phyloP scores from a whole-genome alignment of 1,140 invertebrate genomes.

The Anastrepha obliqua region DNA sequence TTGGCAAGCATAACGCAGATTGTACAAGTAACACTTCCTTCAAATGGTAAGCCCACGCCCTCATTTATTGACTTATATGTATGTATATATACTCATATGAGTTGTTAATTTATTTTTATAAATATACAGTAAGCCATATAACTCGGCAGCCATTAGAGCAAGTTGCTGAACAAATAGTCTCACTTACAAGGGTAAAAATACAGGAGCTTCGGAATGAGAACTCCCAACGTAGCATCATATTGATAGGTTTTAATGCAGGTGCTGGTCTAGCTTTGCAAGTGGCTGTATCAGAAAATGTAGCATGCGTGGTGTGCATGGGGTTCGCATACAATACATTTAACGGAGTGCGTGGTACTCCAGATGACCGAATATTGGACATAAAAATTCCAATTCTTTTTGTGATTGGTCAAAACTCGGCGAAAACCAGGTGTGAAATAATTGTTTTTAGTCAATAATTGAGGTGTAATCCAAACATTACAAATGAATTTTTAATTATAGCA shows the following conservation, averaged over 20 bases:
- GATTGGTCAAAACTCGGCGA: constrained; percentile 84
- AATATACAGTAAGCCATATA: constrained; percentile 67
- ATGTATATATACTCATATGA: neutral
- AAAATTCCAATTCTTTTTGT: constrained; percentile 87
- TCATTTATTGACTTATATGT: neutral
- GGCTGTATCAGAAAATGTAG: constrained; percentile 80
- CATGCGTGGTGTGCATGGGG: constrained; percentile 86
- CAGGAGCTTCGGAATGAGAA: constrained; percentile 82
- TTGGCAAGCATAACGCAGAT: constrained; percentile 83
- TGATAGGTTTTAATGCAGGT: constrained; percentile 86
- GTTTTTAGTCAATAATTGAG: too few relatives aligned
- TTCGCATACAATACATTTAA: constrained; percentile 86
- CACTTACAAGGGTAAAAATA: constrained; percentile 81
- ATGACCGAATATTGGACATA: constrained; percentile 85
- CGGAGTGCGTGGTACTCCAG: constrained; percentile 85
- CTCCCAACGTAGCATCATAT: constrained; percentile 83
- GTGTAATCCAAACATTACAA: neutral
- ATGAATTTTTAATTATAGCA: constrained; percentile 70
- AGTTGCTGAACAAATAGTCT: constrained; percentile 81
- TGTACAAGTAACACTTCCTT: constrained; percentile 78
- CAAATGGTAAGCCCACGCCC: constrained; percentile 63
- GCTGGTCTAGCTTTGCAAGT: constrained; percentile 83
- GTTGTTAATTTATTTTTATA: neutral
- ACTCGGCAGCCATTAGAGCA: constrained; percentile 68
- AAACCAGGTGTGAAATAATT: constrained; percentile 68